phyloP scores from a whole-genome alignment of 2,113 vertebrate genomes.

The Athene noctua region DNA sequence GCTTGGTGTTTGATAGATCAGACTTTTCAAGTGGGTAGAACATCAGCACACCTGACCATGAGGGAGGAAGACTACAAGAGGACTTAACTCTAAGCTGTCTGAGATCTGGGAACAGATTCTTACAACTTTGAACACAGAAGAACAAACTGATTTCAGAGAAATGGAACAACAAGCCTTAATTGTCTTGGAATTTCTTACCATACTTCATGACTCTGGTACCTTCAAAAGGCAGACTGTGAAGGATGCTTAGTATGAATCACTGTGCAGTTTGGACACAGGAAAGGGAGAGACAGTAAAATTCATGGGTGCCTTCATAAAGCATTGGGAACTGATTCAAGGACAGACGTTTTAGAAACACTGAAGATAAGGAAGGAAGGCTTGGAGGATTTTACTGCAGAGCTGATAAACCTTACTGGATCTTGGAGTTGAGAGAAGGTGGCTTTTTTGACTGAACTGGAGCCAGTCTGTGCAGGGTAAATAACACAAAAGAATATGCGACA shows the following conservation, averaged over 20 bases:
- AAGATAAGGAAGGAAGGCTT: neutral
- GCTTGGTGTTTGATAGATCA: neutral
- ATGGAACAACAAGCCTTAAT: neutral
- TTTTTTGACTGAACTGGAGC: neutral
- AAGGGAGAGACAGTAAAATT: neutral
- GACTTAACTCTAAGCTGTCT: neutral
- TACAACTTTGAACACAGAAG: neutral
- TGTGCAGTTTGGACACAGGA: neutral
- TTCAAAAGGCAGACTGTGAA: neutral
- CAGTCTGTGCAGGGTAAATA: neutral
- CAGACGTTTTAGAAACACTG: neutral
- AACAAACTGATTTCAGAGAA: neutral
- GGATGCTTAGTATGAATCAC: neutral
- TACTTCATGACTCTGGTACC: neutral
- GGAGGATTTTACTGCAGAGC: neutral
- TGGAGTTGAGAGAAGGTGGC: neutral
- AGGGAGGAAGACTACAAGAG: neutral
- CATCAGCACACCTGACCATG: neutral
- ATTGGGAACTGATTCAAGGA: neutral
- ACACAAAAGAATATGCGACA: neutral
- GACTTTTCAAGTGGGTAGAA: neutral
- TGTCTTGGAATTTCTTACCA: neutral
- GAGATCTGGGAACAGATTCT: neutral
- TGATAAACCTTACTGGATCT: neutral
- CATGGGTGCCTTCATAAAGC: neutral